Conservation (phyloP, 1,140 invertebrate species). For the Megathymus violae region DNA sequence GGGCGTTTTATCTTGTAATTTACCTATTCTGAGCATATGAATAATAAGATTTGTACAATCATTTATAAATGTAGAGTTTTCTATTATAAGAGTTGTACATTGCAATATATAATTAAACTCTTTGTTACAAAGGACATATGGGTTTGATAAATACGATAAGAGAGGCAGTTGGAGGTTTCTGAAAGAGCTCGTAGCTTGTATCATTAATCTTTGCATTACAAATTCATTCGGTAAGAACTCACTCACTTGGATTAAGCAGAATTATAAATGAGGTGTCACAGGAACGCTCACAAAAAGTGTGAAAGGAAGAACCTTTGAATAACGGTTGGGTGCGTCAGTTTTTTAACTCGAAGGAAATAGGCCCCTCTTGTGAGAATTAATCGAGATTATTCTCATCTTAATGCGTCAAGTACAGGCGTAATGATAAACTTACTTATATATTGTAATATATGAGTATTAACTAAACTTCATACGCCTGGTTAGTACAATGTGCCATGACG, state of each 20-base stretch:
- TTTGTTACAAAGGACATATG: constrained; percentile 45
- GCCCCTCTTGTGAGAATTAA: constrained; percentile 34
- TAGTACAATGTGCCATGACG: too few relatives aligned
- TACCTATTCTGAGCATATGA: too few relatives aligned
- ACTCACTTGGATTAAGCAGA: constrained; percentile 78
- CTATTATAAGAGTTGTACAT: too few relatives aligned
- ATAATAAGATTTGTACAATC: too few relatives aligned
- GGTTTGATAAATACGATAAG: constrained; percentile 58
- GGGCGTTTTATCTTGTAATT: too few relatives aligned
- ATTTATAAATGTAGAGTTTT: too few relatives aligned
- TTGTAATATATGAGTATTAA: too few relatives aligned
- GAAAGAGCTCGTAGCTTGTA: constrained; percentile 56
- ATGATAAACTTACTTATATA: too few relatives aligned
- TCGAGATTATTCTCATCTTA: constrained; percentile 34
- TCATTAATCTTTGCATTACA: constrained; percentile 80
- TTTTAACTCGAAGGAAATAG: constrained; percentile 54
- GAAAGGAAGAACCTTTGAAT: constrained; percentile 65
- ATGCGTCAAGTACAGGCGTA: constrained; percentile 23
- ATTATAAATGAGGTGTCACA: constrained; percentile 81
- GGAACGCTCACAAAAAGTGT: constrained; percentile 71
- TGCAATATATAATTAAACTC: constrained; percentile 22
- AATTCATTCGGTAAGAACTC: constrained; percentile 81
- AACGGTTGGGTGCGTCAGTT: constrained; percentile 60
- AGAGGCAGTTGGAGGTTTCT: constrained; percentile 48
- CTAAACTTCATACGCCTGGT: too few relatives aligned